phyloP scores from a whole-genome alignment of 2,888 invertebrate genomes.

The Athalia circularis region DNA sequence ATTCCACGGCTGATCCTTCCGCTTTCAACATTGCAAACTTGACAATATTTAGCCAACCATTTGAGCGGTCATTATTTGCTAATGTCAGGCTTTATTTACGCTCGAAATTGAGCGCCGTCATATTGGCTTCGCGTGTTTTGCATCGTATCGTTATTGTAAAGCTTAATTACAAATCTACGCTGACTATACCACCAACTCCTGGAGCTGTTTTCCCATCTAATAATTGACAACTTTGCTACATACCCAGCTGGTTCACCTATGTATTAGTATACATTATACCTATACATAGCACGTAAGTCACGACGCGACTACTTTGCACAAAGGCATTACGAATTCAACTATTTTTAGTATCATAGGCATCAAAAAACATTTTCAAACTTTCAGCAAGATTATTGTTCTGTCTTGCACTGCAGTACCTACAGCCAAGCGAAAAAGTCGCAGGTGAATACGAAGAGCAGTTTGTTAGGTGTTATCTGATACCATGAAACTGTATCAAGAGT shows the following conservation, averaged over 20 bases:
- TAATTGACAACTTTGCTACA: not conserved
- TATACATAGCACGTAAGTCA: too few species aligned
- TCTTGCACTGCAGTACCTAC: too few species aligned
- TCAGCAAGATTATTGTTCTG: too few species aligned
- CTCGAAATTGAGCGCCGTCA: slow-evolving; percentile 57
- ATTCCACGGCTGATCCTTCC: not conserved
- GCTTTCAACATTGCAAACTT: slow-evolving; percentile 1
- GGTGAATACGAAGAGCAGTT: too few species aligned
- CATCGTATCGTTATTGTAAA: slow-evolving; percentile 4
- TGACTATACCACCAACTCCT: slow-evolving; percentile 5
- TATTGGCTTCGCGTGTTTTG: slow-evolving; percentile 47
- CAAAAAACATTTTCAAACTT: too few species aligned
- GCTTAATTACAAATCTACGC: slow-evolving; percentile 19
- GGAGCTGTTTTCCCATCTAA: not conserved
- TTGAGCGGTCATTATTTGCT: slow-evolving; percentile 52
- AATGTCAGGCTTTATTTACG: slow-evolving; percentile 60
- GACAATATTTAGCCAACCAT: slow-evolving; percentile 39
- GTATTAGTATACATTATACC: not conserved
- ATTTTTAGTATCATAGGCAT: too few species aligned
- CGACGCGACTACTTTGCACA: too few species aligned
- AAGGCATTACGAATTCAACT: too few species aligned
- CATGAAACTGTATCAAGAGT: too few species aligned
- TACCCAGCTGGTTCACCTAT: not conserved
- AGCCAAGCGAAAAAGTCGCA: too few species aligned
- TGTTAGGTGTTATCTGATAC: too few species aligned